A percentile compares a stretch with the other conserved stretches of the same genome.
phyloP scores from a whole-genome alignment of 2,888 invertebrate genomes.

The Pollenia labialis region DNA sequence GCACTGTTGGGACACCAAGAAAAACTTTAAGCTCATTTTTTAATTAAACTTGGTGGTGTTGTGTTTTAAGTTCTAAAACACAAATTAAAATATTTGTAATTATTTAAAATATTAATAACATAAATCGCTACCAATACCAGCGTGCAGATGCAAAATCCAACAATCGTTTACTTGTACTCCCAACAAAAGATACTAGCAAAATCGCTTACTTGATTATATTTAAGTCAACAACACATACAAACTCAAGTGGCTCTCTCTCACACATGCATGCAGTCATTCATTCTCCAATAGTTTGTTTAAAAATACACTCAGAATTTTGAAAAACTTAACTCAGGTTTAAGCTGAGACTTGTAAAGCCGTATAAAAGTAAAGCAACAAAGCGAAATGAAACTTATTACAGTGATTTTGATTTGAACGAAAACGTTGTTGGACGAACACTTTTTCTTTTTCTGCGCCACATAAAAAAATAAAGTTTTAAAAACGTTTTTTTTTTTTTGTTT shows the following conservation, averaged over 20 bases:
- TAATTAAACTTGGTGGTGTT: background rate
- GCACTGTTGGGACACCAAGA: background rate
- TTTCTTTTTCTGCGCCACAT: conserved; percentile 50
- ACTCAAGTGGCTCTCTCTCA: conserved; percentile 5
- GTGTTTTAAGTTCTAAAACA: background rate
- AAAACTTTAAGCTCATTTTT: background rate
- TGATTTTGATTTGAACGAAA: conserved; percentile 83
- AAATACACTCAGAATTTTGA: conserved; percentile 75
- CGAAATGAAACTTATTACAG: conserved; percentile 84
- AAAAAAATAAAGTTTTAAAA: conserved; percentile 9
- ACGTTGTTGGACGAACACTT: conserved; percentile 76
- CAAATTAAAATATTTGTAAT: conserved; percentile 9
- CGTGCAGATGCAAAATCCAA: background rate
- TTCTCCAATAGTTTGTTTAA: conserved; percentile 11
- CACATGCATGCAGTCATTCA: conserved; percentile 14
- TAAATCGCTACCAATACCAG: conserved; percentile 16
- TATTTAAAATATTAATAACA: background rate
- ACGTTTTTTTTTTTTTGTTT: conserved; percentile 38
- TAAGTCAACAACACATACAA: background rate
- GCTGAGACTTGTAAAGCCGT: conserved; percentile 75
- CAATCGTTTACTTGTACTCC: conserved; percentile 4
- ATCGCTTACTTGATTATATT: background rate
- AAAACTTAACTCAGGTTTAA: conserved; percentile 74
- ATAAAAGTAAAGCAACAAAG: conserved; percentile 83
- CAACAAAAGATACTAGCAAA: background rate